A percentile compares a stretch with the other conserved stretches of the same genome.
phyloP scores from a whole-genome alignment of 2,888 invertebrate genomes.

The Saturnia pavonia region DNA sequence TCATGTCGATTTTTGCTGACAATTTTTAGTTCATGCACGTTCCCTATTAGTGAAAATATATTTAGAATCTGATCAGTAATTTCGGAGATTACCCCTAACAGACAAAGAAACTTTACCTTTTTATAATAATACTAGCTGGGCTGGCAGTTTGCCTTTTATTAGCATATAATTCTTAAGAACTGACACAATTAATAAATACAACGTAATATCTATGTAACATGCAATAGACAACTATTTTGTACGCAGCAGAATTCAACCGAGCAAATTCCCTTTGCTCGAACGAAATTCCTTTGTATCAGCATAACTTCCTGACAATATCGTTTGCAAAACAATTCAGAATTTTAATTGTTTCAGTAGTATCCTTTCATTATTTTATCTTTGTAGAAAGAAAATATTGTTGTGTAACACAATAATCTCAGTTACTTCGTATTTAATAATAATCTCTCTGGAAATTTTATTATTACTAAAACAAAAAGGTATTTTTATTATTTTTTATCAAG shows the following conservation, averaged over 20 bases:
- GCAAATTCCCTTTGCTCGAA: conserved; percentile 1
- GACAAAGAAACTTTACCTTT: no score
- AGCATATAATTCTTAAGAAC: neutral
- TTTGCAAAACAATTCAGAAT: neutral
- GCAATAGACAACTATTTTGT: neutral
- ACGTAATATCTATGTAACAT: neutral
- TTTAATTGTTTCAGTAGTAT: neutral
- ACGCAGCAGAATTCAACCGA: neutral
- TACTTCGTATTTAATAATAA: neutral
- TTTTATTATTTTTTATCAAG: neutral
- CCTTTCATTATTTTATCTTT: neutral
- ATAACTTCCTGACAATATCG: neutral
- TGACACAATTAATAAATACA: neutral
- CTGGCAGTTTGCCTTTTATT: no score
- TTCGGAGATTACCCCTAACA: no score
- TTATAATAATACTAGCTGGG: no score
- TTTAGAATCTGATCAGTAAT: no score
- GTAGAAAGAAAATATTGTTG: neutral
- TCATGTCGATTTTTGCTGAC: no score
- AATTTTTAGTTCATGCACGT: no score
- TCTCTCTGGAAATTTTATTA: neutral
- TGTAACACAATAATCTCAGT: neutral
- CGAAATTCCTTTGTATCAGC: neutral
- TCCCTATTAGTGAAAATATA: no score
- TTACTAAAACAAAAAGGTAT: neutral